A percentile compares a stretch with the other conserved stretches of the same genome.
phyloP scores from a whole-genome alignment of 2,113 vertebrate species.

The Pseudorhombus dupliciocellatus region DNA sequence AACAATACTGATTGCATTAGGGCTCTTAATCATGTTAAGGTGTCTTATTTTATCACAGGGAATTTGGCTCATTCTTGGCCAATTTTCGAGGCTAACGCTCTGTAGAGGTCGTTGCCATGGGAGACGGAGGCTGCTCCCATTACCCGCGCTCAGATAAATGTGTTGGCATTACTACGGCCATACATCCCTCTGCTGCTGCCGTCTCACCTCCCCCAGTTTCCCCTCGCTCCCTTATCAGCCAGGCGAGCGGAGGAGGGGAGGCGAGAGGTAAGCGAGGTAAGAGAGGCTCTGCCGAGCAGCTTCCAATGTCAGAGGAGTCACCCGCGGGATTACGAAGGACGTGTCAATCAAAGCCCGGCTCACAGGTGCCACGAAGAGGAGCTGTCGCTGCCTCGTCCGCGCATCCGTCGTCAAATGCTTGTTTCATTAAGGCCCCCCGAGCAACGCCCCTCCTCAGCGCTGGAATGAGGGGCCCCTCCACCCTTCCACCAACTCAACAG shows the following conservation, averaged over 20 bases:
- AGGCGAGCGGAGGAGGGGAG: background rate
- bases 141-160: conserved; percentile 66
- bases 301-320: conserved; percentile 38
- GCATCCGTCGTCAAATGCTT: conserved; percentile 45
- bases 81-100: conserved; percentile 71
- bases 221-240: conserved; percentile 45
- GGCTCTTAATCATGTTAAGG: conserved; percentile 65
- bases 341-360: conserved; percentile 64
- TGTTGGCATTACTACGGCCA: conserved; percentile 41
- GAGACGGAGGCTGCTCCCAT: conserved; percentile 56
- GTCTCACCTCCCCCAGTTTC: conserved; percentile 29
- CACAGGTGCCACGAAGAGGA: conserved; percentile 10
- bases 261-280: conserved; percentile 27
- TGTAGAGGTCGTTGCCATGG: conserved; percentile 71
- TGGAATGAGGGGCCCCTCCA: conserved; percentile 52
- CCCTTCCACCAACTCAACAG: conserved; percentile 33
- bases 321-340: conserved; percentile 30
- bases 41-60: conserved; percentile 68
- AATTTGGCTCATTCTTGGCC: conserved; percentile 66
- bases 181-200: conserved; percentile 30
- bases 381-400: conserved; percentile 23
- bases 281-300: conserved; percentile 37
- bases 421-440: conserved; percentile 37
- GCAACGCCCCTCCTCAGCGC: background rate
- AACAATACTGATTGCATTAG: conserved; percentile 70